Percentiles rank a stretch among this genome's conserved stretches.
These are phyloP conservation scores for Poeciliopsis presidionis DNA, from an alignment of 2,797 vertebrate species.

Conservation along the genomic window DNA sequence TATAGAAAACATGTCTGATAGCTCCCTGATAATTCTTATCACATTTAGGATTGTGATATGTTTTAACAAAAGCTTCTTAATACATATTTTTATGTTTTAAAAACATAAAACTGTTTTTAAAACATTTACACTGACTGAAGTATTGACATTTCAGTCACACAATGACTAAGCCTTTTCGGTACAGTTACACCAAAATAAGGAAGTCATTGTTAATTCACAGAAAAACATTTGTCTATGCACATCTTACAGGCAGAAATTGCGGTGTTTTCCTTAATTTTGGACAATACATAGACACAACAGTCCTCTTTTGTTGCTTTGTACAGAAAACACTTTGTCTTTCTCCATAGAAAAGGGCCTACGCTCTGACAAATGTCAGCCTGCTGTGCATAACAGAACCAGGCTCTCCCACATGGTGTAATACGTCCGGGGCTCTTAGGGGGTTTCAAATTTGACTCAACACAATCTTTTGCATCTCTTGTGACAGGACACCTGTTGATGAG, in stretches of 20 bases:
- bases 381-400: constrained; percentile 12
- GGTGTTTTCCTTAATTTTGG: constrained; percentile 10
- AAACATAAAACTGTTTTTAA: background rate
- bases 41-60: background rate
- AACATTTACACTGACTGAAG: background rate
- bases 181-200: background rate
- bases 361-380: constrained; percentile 38
- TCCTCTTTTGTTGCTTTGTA: constrained; percentile 40
- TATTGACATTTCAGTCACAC: background rate
- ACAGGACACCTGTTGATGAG: background rate
- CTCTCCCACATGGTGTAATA: background rate
- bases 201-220: constrained; percentile 12
- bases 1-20: background rate
- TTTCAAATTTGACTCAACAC: background rate
- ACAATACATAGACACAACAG: constrained; percentile 32
- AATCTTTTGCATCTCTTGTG: background rate
- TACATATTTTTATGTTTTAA: too few relatives aligned
- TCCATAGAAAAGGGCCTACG: background rate
- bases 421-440: background rate
- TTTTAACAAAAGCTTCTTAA: background rate
- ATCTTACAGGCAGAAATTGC: constrained; percentile 11
- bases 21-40: background rate
- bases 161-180: background rate
- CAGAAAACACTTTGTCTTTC: constrained; percentile 56
- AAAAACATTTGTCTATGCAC: constrained; percentile 23